Base-by-base conservation (phyloP, 1,140 invertebrate species). In the Leptonema lineaticorne region DNA sequence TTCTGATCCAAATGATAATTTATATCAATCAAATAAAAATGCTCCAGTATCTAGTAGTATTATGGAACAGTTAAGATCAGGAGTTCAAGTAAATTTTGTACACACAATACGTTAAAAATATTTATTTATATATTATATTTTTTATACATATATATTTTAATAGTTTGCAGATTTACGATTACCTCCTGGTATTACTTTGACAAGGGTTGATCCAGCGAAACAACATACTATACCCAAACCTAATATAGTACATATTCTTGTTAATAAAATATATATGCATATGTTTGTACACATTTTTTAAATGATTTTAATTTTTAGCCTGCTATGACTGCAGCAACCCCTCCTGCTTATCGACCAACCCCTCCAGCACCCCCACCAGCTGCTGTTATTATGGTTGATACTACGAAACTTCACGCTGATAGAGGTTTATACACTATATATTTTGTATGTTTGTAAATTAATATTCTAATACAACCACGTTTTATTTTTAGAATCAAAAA, bases 101-200 rank as follows among this genome's bases (percentile, higher is more conserved):
- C 28, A 3, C 14, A 28, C 5, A 2, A 20, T 48, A 20, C 28
- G 2, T 57, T 29, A 3, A 28, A 8, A 9, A 9, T 8, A 46
- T 6, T 46, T 9, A 46, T 33, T 33, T 33, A 41, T 4, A 41
- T 41, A 4, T n/a, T 1, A 20, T 24, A 7, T 53, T 26, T 26
- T 26, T 45, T 26, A 22, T 27, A 62, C 26, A 11, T 45, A 1
- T 24, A 41, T 24, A n/a, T 60, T 45, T 45, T 50, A 70, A 1
- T 70, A 82, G 78, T 84, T 92, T 68, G 88, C 90, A 29, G 88
- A 90, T 75, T 76, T 93, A 1, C 86, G 86, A 46, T 78, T 93
- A 67, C 92, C 92, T 1, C 91, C 91, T 6, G 91, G 90, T 5
- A 93, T 93, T 24, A 93, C 92, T 1, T 87, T 93, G 41, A 93